Percentiles rank a stretch among this genome's conserved stretches.
These are phyloP conservation scores for Hoplodrina ambigua DNA, from an alignment of 2,888 invertebrate species.

Conservation along the genomic window DNA sequence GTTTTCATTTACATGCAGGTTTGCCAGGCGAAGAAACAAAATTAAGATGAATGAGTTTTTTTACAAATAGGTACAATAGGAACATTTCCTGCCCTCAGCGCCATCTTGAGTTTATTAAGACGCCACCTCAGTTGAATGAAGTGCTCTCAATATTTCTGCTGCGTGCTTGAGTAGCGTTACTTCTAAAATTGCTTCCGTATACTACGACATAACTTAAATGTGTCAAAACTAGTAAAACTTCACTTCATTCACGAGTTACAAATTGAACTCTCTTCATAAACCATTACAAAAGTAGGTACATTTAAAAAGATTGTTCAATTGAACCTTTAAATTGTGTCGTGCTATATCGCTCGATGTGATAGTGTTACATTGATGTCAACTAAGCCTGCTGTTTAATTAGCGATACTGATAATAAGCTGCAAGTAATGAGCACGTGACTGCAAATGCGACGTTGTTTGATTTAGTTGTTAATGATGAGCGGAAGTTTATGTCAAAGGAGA, in stretches of 20 bases:
- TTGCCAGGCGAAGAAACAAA: neutral
- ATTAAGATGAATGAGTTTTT: conserved; percentile 34
- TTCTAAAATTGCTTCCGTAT: conserved; percentile 5
- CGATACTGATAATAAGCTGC: conserved; percentile 37
- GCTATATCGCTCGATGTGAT: neutral
- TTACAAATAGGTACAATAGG: conserved; percentile 39
- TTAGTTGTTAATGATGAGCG: neutral
- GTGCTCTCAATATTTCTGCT: conserved; percentile 42
- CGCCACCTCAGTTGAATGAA: conserved; percentile 46
- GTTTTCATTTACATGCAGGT: conserved; percentile 26
- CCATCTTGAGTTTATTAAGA: conserved; percentile 51
- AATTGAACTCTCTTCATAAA: too few species aligned
- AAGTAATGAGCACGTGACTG: conserved; percentile 48
- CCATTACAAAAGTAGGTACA: too few species aligned
- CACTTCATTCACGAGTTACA: neutral
- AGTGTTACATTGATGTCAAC: conserved; percentile 45
- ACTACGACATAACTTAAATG: conserved; percentile 4
- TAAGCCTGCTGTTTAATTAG: conserved; percentile 44
- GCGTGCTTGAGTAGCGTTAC: conserved; percentile 46
- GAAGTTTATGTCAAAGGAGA: neutral
- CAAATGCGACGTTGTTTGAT: conserved; percentile 23
- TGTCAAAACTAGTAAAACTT: neutral
- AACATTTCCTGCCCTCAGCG: conserved; percentile 39
- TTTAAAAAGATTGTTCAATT: too few species aligned
- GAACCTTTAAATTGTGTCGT: neutral